Conservation (phyloP, 2,888 invertebrate genomes). For the Gortyna flavago region DNA sequence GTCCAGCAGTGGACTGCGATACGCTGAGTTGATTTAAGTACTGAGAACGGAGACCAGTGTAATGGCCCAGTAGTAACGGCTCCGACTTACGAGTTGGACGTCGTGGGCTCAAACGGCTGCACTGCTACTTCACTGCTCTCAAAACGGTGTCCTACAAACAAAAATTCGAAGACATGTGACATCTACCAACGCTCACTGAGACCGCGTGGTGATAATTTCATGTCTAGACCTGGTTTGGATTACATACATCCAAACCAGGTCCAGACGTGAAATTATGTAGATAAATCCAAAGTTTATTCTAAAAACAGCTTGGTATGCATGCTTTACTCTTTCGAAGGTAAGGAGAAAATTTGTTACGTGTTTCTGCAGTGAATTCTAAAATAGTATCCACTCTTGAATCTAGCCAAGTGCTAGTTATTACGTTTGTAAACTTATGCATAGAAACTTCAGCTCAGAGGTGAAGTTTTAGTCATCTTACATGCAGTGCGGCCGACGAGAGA, state of each 20-base stretch:
- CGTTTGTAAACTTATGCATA: conserved; percentile 23
- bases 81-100: neutral
- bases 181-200: neutral
- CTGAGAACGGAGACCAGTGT: no score
- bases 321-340: conserved; percentile 2
- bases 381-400: conserved; percentile 26
- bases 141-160: neutral
- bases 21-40: no score
- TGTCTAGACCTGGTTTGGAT: neutral
- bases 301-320: conserved; percentile 31
- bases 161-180: neutral
- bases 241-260: conserved; percentile 1
- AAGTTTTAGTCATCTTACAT: neutral
- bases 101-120: neutral
- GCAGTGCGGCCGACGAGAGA: neutral
- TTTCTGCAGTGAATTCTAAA: conserved; percentile 43
- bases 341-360: conserved; percentile 34
- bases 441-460: neutral
- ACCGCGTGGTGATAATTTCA: neutral
- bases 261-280: neutral
- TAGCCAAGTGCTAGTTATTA: conserved; percentile 43
- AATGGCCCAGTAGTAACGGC: neutral
- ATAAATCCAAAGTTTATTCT: conserved; percentile 22
- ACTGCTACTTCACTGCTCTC: neutral
- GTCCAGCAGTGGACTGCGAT: no score